These are phyloP conservation scores for Rhamnusium bicolor DNA, from an alignment of 2,888 invertebrate genomes.

Conservation along the genomic window DNA sequence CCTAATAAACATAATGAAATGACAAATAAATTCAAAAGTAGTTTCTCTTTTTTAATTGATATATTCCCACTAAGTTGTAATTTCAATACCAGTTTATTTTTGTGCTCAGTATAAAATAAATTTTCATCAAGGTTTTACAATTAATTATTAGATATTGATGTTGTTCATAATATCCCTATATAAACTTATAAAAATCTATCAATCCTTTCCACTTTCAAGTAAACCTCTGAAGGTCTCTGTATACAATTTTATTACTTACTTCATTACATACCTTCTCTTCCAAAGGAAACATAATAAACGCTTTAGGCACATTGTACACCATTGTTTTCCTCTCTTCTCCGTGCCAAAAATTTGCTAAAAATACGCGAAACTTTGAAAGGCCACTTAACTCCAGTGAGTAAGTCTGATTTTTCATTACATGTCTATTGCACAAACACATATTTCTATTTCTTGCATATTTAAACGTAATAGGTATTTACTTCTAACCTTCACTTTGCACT, in stretches of 20 bases:
- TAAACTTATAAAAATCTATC: not conserved
- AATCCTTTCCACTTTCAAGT: not conserved
- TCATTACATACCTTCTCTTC: slow-evolving; percentile 57
- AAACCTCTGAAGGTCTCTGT: not conserved
- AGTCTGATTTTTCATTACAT: slow-evolving; percentile 33
- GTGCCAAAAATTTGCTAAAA: slow-evolving; percentile 59
- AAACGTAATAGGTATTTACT: not conserved
- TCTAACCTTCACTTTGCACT: not conserved
- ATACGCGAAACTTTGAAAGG: slow-evolving; percentile 51
- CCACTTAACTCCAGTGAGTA: slow-evolving; percentile 40
- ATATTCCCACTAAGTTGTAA: too few relatives aligned
- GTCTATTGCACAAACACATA: slow-evolving; percentile 41
- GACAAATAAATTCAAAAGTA: too few relatives aligned
- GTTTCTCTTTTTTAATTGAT: too few relatives aligned
- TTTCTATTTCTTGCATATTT: not conserved
- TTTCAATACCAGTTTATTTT: too few relatives aligned
- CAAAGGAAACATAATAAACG: slow-evolving; percentile 59
- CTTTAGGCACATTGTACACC: slow-evolving; percentile 61
- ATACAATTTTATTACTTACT: not conserved
- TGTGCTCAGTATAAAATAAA: too few relatives aligned
- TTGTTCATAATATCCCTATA: too few relatives aligned
- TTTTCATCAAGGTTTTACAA: too few relatives aligned
- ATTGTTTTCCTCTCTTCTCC: slow-evolving; percentile 61
- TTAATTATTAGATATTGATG: too few relatives aligned
- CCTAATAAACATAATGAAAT: too few relatives aligned